Evolutionary conservation across 1,140 invertebrate genomes (phyloP).

Genomic region (Leptonema lineaticorne): DNA sequence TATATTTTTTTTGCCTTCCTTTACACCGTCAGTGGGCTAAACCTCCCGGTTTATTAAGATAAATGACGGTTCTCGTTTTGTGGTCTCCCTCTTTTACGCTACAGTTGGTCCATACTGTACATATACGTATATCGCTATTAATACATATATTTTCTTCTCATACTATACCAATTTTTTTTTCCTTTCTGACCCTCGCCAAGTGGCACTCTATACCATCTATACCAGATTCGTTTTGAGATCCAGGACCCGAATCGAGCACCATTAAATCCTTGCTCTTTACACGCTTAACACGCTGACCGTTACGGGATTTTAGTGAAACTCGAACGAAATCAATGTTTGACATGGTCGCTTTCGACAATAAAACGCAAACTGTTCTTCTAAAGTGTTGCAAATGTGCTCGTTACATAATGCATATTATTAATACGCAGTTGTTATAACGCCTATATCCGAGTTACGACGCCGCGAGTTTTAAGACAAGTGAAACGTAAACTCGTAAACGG

Average conservation of each 20-base stretch:
- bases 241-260: constrained; percentile 17
- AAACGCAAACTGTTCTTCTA: too few species aligned
- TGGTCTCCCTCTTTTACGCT: constrained; percentile 29
- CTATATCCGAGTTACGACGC: too few species aligned
- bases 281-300: background rate
- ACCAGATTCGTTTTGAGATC: constrained; percentile 2
- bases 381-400: too few species aligned
- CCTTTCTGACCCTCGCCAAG: background rate
- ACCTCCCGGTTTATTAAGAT: constrained; percentile 35
- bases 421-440: too few species aligned
- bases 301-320: too few species aligned
- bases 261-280: constrained; percentile 20
- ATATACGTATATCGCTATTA: background rate
- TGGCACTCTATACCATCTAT: constrained; percentile 1
- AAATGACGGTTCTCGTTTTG: constrained; percentile 32
- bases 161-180: constrained; percentile 12
- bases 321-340: background rate
- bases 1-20: constrained; percentile 24
- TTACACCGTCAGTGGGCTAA: constrained; percentile 31
- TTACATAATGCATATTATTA: too few species aligned
- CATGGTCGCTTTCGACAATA: too few species aligned
- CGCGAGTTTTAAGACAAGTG: too few species aligned
- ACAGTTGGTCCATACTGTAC: constrained; percentile 20
- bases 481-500: too few species aligned
- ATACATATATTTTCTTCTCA: background rate